Conservation (phyloP, 1,140 invertebrate genomes). For the Luehdorfia chinensis region DNA sequence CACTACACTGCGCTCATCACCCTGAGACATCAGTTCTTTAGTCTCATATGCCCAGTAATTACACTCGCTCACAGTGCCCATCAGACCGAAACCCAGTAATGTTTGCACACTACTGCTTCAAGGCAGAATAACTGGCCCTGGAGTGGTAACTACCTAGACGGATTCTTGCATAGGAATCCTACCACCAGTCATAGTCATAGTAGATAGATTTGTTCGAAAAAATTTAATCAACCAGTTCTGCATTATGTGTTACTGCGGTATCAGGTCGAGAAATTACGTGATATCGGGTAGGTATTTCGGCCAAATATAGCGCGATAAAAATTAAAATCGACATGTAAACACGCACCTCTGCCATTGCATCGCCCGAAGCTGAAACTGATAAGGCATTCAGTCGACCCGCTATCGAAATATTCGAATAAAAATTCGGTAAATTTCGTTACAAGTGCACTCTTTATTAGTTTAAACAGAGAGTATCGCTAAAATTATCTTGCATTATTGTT, state of each 20-base stretch:
- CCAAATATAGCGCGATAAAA: constrained; percentile 49
- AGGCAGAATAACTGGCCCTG: too few species aligned
- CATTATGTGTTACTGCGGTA: constrained; percentile 53
- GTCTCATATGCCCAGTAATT: too few species aligned
- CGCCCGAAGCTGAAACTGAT: constrained; percentile 34
- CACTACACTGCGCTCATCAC: too few species aligned
- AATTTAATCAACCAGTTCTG: too few species aligned
- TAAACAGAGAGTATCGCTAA: constrained; percentile 11
- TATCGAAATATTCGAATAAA: constrained; percentile 25
- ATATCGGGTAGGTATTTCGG: constrained; percentile 54
- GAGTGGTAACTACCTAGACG: too few species aligned
- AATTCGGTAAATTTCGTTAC: constrained; percentile 16
- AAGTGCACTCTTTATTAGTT: constrained; percentile 18
- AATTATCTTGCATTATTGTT: constrained; percentile 4
- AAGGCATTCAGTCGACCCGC: constrained; percentile 24
- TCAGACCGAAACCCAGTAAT: too few species aligned
- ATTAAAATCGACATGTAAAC: constrained; percentile 51
- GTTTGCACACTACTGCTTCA: too few species aligned
- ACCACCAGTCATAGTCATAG: too few species aligned
- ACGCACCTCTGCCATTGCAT: constrained; percentile 38
- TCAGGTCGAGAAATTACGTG: constrained; percentile 47
- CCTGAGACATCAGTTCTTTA: too few species aligned
- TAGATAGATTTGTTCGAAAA: too few species aligned
- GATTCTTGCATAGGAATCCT: too few species aligned
- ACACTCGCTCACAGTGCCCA: too few species aligned